Percentiles rank a stretch among this genome's conserved stretches.
Evolutionary conservation across 2,888 invertebrate genomes (phyloP).

Genomic region (Eupeodes luniger): DNA sequence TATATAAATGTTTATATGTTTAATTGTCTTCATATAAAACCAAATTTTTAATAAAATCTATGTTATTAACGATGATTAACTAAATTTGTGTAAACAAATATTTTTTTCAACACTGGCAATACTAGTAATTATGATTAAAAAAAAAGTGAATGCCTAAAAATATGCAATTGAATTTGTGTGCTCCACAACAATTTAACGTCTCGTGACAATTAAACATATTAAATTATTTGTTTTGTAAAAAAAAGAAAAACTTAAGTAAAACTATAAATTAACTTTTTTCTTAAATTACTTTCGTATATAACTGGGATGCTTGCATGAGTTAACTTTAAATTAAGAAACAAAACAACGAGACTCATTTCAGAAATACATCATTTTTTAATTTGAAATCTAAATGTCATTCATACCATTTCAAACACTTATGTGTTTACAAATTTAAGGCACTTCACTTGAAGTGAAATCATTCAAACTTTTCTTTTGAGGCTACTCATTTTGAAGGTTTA

Average conservation of each 20-base stretch:
- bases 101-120: neutral
- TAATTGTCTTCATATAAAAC: constrained; percentile 66
- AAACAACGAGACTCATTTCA: neutral
- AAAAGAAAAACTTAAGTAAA: constrained; percentile 56
- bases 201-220: constrained; percentile 69
- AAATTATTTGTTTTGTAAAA: constrained; percentile 39
- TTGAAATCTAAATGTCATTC: no score
- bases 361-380: no score
- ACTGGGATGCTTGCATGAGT: constrained; percentile 76
- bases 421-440: no score
- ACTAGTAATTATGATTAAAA: neutral
- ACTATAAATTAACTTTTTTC: constrained; percentile 55
- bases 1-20: constrained; percentile 69
- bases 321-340: constrained; percentile 16
- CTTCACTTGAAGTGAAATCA: no score
- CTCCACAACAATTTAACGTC: neutral
- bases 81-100: neutral
- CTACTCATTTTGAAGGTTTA: no score
- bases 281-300: constrained; percentile 49
- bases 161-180: constrained; percentile 36
- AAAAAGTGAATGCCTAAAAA: neutral
- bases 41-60: neutral
- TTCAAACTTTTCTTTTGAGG: no score
- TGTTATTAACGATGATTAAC: constrained; percentile 4
- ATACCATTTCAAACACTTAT: no score